Evolutionary conservation across 1,140 invertebrate genomes (phyloP).

Genomic region (Streblospio benedicti): DNA sequence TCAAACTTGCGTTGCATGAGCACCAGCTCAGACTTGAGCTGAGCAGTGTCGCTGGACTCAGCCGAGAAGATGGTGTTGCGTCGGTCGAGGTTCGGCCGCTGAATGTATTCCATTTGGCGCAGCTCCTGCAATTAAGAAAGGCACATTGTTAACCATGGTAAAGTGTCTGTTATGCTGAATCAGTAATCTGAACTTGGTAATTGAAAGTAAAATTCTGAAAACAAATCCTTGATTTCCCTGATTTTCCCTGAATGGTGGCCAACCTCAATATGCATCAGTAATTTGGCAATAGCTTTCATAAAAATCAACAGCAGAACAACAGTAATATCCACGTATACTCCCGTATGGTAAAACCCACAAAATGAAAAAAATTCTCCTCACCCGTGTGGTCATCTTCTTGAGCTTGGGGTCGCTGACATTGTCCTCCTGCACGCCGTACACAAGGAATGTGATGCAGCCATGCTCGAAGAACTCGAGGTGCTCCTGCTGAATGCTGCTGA

Average conservation of each 20-base stretch:
- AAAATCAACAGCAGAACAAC: too few relatives aligned
- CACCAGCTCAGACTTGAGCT: conserved; percentile 41
- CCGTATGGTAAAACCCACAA: background rate
- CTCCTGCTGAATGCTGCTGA: conserved; percentile 31
- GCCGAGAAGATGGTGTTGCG: conserved; percentile 30
- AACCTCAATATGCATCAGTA: too few relatives aligned
- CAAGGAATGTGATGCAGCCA: conserved; percentile 41
- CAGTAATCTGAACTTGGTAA: too few relatives aligned
- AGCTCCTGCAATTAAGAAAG: conserved; percentile 30
- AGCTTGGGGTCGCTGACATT: conserved; percentile 33
- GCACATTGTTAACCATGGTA: too few relatives aligned
- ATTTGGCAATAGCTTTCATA: too few relatives aligned
- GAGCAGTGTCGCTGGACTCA: conserved; percentile 24
- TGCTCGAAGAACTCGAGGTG: conserved; percentile 44
- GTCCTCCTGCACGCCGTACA: conserved; percentile 45
- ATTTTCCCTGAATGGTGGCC: too few relatives aligned
- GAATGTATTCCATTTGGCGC: conserved; percentile 37
- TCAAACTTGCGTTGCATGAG: conserved; percentile 44
- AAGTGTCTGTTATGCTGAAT: too few relatives aligned
- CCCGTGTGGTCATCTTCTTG: conserved; percentile 40
- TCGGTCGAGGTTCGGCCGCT: conserved; percentile 19
- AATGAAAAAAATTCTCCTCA: conserved; percentile 18
- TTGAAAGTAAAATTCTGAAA: too few relatives aligned
- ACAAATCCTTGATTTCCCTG: too few relatives aligned
- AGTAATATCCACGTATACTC: background rate